Evolutionary conservation across 2,888 invertebrate genomes (phyloP).

Genomic region (Caenorhabditis uteleia): DNA sequence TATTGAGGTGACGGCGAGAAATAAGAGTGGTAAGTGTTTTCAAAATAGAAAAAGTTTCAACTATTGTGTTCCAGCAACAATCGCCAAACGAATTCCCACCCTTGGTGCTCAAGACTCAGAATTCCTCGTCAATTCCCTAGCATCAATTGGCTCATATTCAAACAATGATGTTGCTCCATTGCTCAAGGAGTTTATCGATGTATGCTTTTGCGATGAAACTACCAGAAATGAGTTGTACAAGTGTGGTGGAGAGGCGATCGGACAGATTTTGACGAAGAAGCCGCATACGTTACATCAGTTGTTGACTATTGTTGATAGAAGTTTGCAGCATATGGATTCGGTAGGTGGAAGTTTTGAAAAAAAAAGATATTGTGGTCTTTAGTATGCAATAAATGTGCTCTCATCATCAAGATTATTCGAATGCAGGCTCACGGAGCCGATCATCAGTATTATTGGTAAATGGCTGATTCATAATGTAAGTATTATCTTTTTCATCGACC

Average conservation of each 20-base stretch:
- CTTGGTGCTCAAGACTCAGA: conserved; percentile 44
- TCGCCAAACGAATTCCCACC: conserved; percentile 18
- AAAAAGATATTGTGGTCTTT: conserved; percentile 10
- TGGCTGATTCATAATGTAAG: conserved; percentile 60
- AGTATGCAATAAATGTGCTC: conserved; percentile 64
- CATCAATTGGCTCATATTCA: conserved; percentile 44
- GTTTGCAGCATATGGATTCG: conserved; percentile 59
- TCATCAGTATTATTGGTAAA: conserved; percentile 60
- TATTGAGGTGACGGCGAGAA: conserved; percentile 27
- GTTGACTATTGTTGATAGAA: conserved; percentile 60
- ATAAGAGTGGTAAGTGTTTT: conserved; percentile 17
- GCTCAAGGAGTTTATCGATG: conserved; percentile 52
- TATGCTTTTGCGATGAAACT: conserved; percentile 63
- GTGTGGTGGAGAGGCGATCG: conserved; percentile 65
- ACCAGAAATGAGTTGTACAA: conserved; percentile 61
- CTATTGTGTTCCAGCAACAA: too few relatives aligned
- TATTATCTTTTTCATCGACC: not conserved
- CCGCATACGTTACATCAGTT: conserved; percentile 53
- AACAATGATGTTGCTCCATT: conserved; percentile 38
- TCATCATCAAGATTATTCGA: conserved; percentile 52
- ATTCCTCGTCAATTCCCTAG: conserved; percentile 52
- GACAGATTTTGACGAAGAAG: conserved; percentile 49
- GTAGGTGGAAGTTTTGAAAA: conserved; percentile 3
- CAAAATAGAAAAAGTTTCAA: not conserved
- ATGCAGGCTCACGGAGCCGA: conserved; percentile 53